phyloP scores from a whole-genome alignment of 2,888 invertebrate species.

The Agrotis puta region DNA sequence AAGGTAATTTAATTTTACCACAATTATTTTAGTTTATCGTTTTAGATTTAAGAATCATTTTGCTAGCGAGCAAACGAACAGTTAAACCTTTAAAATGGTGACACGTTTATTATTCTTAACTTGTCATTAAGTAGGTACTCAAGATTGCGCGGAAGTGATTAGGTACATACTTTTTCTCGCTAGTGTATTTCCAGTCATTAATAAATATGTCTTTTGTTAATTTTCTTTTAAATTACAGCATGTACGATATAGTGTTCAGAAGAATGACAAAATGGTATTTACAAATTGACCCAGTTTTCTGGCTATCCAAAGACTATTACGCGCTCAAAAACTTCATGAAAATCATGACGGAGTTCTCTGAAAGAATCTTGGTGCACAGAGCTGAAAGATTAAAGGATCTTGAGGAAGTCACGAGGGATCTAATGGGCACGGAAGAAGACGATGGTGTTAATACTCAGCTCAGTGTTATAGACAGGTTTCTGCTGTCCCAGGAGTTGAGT shows the following conservation, averaged over 20 bases:
- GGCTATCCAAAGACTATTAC: slow-evolving; percentile 69
- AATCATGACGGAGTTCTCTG: slow-evolving; percentile 65
- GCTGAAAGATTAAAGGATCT: slow-evolving; percentile 67
- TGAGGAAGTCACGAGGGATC: slow-evolving; percentile 59
- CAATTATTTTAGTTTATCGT: too few species aligned
- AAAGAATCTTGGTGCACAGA: slow-evolving; percentile 70
- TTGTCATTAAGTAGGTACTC: too few species aligned
- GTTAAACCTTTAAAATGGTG: too few species aligned
- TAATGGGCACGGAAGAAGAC: slow-evolving; percentile 75
- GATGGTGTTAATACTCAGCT: slow-evolving; percentile 72
- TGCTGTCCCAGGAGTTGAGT: slow-evolving; percentile 77
- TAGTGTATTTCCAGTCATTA: too few species aligned
- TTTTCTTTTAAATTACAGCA: slow-evolving; percentile 65
- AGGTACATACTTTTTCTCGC: too few species aligned
- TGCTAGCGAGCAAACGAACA: too few species aligned
- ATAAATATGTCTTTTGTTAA: too few species aligned
- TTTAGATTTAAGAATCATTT: too few species aligned
- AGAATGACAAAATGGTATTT: slow-evolving; percentile 86
- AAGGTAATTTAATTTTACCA: slow-evolving; percentile 63
- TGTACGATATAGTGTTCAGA: slow-evolving; percentile 77
- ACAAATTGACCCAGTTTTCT: slow-evolving; percentile 81
- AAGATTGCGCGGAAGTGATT: too few species aligned
- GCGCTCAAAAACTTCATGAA: slow-evolving; percentile 64
- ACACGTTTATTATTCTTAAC: too few species aligned
- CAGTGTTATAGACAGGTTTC: slow-evolving; percentile 83